Evolutionary conservation across 2,797 vertebrate species (phyloP), one percentile per base, ranked within the genome.

Genomic region (Naso thynnoides): DNA sequence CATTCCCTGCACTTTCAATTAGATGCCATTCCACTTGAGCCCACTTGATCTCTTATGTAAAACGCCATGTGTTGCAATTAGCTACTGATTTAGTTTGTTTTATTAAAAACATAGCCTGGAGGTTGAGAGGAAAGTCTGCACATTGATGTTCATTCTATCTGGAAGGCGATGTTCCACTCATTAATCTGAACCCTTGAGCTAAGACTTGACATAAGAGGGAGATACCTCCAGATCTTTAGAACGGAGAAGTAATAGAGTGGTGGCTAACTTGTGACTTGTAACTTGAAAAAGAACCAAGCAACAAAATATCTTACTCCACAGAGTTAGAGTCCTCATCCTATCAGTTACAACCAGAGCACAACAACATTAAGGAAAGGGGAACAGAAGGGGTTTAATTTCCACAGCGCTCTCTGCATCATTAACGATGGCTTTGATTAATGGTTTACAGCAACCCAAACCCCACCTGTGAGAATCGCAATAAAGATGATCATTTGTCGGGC

Each of bases 391-490:
- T 79, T 91, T 90, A 73, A 91, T 91, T 92, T 92, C 93, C 91
- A 94, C 86, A 75, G 81, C 48, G 88, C 84, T 86, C 78, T 86
- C 69, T 73, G 53, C 53, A 81, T 90, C 88, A 90, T 93, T 95
- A 95, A 95, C 87, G 84, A 90, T 85, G 88, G 63, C 88, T 83
- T 73, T 93, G 91, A 95, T 95, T 94, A 94, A 91, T 93, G 91
- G 85, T 91, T 78, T 78, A 88, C 92, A 90, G 79, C 80, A 74
- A 73, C 77, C 82, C 79, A 73, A 68, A 92, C 78, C 88, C 83
- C 88, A 95, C 87, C 84, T 93, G 90, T 64, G 94, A 92, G 89
- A 88, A 90, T 86, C 49, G 59, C 81, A 91, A 86, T 91, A 88
- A 94, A 92, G 65, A 89, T 41, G 65, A 81, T 89, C 77, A 83